Conservation (phyloP, 2,888 invertebrate genomes). For the Hylaea fasciaria region DNA sequence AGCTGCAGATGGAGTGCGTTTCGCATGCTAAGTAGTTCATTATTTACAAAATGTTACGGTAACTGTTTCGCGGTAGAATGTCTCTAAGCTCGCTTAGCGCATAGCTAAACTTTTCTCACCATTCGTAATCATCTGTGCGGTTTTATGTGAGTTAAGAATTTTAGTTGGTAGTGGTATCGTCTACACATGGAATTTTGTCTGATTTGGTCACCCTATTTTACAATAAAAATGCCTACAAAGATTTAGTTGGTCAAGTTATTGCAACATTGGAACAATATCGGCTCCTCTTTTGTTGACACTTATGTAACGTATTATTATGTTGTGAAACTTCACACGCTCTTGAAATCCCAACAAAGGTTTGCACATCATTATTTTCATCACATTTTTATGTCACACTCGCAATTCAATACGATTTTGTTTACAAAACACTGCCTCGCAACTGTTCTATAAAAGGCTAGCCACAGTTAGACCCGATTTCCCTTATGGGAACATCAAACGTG, state of each 20-base stretch:
- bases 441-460: conserved; percentile 50
- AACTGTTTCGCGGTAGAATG: conserved; percentile 52
- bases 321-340: conserved; percentile 42
- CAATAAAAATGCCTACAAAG: conserved; percentile 25
- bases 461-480: conserved; percentile 73
- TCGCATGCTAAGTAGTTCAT: conserved; percentile 61
- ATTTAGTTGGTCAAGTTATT: conserved; percentile 24
- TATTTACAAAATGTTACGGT: conserved; percentile 56
- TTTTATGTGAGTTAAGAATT: conserved; percentile 29
- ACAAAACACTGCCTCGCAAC: conserved; percentile 60
- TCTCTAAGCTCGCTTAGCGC: conserved; percentile 45
- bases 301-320: conserved; percentile 47
- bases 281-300: conserved; percentile 44
- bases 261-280: conserved; percentile 43
- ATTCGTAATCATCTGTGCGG: conserved; percentile 31
- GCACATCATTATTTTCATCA: conserved; percentile 18
- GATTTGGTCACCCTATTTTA: conserved; percentile 34
- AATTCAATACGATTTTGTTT: conserved; percentile 58
- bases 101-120: conserved; percentile 47
- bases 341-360: conserved; percentile 26
- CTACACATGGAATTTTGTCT: conserved; percentile 22
- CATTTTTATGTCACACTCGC: conserved; percentile 13
- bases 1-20: conserved; percentile 51
- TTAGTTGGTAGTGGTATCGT: conserved; percentile 20
- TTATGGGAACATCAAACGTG: conserved; percentile 65